Evolutionary conservation across 2,113 vertebrate species (phyloP), one percentile per base, ranked within the genome.

Genomic region (Seriola quinqueradiata): DNA sequence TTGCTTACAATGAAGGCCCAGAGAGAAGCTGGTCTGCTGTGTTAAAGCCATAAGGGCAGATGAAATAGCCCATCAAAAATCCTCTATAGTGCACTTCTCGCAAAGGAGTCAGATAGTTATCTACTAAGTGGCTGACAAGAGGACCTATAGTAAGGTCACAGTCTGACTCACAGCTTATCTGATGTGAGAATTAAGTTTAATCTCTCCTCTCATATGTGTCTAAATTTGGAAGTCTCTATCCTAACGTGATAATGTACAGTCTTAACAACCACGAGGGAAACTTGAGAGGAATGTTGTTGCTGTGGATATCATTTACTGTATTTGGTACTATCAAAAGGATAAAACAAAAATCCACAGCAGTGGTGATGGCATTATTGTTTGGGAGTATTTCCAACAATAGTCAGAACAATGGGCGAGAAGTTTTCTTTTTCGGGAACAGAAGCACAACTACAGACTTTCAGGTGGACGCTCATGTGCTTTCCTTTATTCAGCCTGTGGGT

Each of bases 101-200:
- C 34, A 60, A 55, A 90, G 76, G 48, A 60, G 69, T 75, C 55
- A 77, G 82, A 88, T 70, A 77, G 32, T 50, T 28, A 60, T 85
- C 61, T 55, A 75, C 84, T 72, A 81, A 85, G 75, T 77, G 86
- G 75, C 23, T 72, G 63, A 87, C 80, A 68, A 78, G 67, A 77
- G 72, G 70, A 75, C 59, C 55, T 70, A 64, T 61, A 69, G 79
- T 75, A 52, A 60, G 61, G 40, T 38, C 4, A 36, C 34, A 16
- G 42, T 66, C 25, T 84, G 86, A 89, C 66, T 77, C 81, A 79
- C 25, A 65, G 73, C 65, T 76, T 28, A 48, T 66, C 61, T 58
- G 54, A 69, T 38, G 28, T 42, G 17, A 85, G 38, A 58, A 63
- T 25, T 8, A 75, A 66, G 54, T 85, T 81, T 59, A 1, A 38